Evolutionary conservation across 2,888 invertebrate genomes (phyloP), one percentile per base, ranked within the genome.

Genomic region (Pachymerium ferrugineum): DNA sequence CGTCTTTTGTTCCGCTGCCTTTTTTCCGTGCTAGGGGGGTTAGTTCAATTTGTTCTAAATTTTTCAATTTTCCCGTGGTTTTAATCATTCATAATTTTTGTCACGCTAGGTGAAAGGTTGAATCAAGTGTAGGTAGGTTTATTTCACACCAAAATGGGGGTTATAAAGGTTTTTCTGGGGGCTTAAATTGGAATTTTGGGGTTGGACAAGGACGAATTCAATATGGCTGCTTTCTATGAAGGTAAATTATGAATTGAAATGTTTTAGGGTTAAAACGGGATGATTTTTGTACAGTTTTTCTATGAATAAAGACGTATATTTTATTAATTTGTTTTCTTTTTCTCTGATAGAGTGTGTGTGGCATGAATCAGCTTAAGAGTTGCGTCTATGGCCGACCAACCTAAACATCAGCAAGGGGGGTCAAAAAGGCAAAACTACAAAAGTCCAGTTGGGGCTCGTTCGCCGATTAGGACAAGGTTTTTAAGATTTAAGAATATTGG

Each of bases 381-480:
- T 79, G 81, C 89, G 91, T 90, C 91, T 92, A 91, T 91, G 91
- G 91, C 91, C 90, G 76, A 76, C 74, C 72, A 71, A 76, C 75
- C 76, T 76, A 76, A 75, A 62, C 72, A 75, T 30, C 76, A 75
- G 29, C 76, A 31, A 54, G 77, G 76, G 73, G 75, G 75, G 73
- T 74, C 74, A 75, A 74, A 71, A 16, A 74, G 70, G 67, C 71
- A 47, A 70, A 29, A 25, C 22, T 70, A 72, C 33, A 73, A 31
- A 70, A 35, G 71, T 28, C 25, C 74, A 69, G 73, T 33, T 54
- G 75, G 76, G 74, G 62, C 72, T 29, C 30, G 75, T 42, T 76
- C 75, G 62, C 75, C 75, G 80, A 81, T 76, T 75, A 81, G 70
- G 80, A 82, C 75, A 76, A 80, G 74, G 81, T 81, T 42, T 4